Evolutionary conservation across 2,113 vertebrate species (phyloP), one percentile per base, ranked within the genome.

Genomic region (Calidris pugnax): DNA sequence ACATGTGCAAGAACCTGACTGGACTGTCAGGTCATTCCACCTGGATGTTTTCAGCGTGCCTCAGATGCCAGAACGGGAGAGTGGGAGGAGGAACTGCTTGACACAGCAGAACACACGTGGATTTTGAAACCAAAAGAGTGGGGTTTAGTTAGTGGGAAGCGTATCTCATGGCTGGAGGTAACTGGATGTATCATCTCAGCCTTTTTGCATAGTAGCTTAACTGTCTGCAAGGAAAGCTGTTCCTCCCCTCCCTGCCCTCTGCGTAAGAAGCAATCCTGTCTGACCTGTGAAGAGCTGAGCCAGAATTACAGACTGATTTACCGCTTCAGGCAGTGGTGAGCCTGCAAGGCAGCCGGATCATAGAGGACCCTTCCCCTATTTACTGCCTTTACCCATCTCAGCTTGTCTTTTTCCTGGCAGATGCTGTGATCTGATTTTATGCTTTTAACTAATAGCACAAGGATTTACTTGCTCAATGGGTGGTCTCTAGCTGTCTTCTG

Each of bases 341-440:
- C 45, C 50, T 77, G 45, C 60, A 78, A 86, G 32, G 41, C 56
- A 39, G 24, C 2, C 6, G 26, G 22, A 83, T 74, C 37, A 27
- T 19, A 55, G 90, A 71, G 33, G 13, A 59, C 33, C 27, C 10
- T 90, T 71, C 10, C 47, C 47, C 81, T 88, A 90, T 80, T 84
- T 81, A 56, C 43, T 75, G 32, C 48, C n/a, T 63, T 81, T 45
- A 43, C 26, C 19, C 60, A 35, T 75, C 35, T 72, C n/a, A 32
- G 68, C 41, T 92, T 26, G 10, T 81, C 12, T 30, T 84, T 74
- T 95, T 48, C 22, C 15, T 32, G 47, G 56, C 92, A 96, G 92
- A 79, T 87, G 88, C 80, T 68, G 39, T 88, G 83, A 90, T 80
- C 85, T 78, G 88, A 64, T 93, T 96, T 96, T 71, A 48, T 64